phyloP scores from a whole-genome alignment of 2,113 vertebrate species.

The Heteronetta atricapilla region DNA sequence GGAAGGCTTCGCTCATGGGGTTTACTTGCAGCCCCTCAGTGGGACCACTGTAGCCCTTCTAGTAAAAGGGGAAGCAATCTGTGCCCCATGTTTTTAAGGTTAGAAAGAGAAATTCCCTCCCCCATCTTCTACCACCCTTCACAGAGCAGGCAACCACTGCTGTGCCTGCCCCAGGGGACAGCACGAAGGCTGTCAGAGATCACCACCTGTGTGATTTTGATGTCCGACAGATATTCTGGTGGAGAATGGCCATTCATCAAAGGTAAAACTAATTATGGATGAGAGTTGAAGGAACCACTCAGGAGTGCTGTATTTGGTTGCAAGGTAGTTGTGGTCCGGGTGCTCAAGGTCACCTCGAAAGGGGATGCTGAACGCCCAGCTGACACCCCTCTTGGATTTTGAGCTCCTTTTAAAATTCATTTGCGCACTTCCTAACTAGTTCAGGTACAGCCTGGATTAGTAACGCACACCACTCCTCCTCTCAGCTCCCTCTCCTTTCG shows the following conservation, averaged over 20 bases:
- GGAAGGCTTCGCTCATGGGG: neutral
- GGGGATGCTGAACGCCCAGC: constrained; percentile 22
- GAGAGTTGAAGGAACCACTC: constrained; percentile 14
- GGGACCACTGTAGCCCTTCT: neutral
- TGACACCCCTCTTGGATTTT: constrained; percentile 53
- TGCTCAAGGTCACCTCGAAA: constrained; percentile 23
- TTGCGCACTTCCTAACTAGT: neutral
- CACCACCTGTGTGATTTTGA: constrained; percentile 16
- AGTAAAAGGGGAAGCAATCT: neutral
- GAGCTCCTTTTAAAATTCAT: constrained; percentile 51
- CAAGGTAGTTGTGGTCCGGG: neutral
- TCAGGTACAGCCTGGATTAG: constrained; percentile 8
- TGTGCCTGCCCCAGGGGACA: neutral
- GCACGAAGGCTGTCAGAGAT: constrained; percentile 11
- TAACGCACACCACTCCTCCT: neutral
- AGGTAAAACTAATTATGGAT: constrained; percentile 57
- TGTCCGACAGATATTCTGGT: constrained; percentile 47
- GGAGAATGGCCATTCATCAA: constrained; percentile 39
- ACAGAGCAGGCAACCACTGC: neutral
- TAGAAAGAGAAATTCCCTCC: neutral
- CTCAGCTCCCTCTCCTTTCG: neutral
- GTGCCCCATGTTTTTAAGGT: neutral
- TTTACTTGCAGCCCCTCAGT: neutral
- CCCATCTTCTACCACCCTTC: neutral
- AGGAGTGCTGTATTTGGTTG: constrained; percentile 5